Evolutionary conservation across 2,888 invertebrate genomes (phyloP).

Genomic region (Nemotelus pantherinus): DNA sequence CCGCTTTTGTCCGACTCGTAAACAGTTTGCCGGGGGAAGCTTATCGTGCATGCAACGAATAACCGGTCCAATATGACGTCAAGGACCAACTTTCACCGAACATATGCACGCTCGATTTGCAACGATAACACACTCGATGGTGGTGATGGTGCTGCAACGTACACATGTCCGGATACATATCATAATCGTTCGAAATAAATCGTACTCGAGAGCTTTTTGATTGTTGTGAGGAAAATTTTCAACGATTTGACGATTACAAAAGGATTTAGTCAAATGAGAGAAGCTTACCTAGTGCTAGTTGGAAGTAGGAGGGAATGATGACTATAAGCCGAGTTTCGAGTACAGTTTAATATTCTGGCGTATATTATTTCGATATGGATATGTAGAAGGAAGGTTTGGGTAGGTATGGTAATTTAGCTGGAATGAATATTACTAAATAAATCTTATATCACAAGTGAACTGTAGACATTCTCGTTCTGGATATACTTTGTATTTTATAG

Average conservation of each 20-base stretch:
- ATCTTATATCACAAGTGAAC: too few species aligned
- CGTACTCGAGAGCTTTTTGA: constrained; percentile 54
- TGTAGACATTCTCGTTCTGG: too few species aligned
- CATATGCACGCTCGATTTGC: background rate
- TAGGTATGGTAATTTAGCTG: background rate
- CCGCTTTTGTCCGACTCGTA: background rate
- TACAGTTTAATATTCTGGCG: background rate
- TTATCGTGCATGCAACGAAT: background rate
- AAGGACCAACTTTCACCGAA: constrained; percentile 25
- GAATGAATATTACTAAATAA: background rate
- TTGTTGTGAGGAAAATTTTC: constrained; percentile 54
- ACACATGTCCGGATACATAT: constrained; percentile 1
- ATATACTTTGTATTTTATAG: too few species aligned
- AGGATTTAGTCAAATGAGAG: constrained; percentile 49
- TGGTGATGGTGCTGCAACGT: background rate
- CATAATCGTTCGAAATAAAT: constrained; percentile 53
- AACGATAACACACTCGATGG: too few species aligned
- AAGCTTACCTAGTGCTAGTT: background rate
- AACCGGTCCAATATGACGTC: too few species aligned
- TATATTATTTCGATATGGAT: background rate
- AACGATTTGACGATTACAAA: constrained; percentile 54
- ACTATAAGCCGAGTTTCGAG: constrained; percentile 12
- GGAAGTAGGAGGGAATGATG: background rate
- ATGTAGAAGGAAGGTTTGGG: background rate
- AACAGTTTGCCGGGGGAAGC: background rate